Conservation (phyloP, 2,113 vertebrate genomes). For the Excalfactoria chinensis region DNA sequence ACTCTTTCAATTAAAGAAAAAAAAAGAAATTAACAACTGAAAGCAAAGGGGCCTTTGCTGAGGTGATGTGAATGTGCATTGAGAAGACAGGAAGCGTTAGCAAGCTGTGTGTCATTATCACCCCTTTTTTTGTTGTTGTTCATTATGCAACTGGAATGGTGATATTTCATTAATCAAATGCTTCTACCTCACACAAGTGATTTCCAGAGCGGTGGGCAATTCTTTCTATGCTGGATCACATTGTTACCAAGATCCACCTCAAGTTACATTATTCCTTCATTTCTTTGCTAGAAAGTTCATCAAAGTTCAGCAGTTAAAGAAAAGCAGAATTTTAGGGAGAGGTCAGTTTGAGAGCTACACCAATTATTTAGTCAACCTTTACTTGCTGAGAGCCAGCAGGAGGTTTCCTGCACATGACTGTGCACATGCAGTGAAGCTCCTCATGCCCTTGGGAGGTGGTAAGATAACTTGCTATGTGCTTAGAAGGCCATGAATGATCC, state of each 20-base stretch:
- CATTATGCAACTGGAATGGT: neutral
- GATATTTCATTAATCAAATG: conserved; percentile 16
- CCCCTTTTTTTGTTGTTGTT: conserved; percentile 1
- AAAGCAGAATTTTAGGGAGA: neutral
- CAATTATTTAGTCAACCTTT: neutral
- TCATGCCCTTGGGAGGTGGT: neutral
- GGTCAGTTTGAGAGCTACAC: neutral
- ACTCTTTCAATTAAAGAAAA: neutral
- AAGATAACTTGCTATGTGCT: neutral
- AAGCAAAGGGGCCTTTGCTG: neutral
- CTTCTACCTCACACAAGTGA: conserved; percentile 1
- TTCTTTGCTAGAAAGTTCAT: neutral
- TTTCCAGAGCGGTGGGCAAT: neutral
- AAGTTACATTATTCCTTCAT: neutral
- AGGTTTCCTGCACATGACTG: neutral
- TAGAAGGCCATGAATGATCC: neutral
- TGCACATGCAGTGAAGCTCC: neutral
- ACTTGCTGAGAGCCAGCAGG: neutral
- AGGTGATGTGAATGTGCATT: neutral
- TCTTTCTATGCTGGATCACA: neutral
- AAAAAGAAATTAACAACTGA: neutral
- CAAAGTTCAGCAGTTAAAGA: neutral
- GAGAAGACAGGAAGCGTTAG: neutral
- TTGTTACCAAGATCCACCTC: neutral
- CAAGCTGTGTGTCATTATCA: neutral